Conservation (phyloP, 2,888 invertebrate genomes). For the Eulithis testata region DNA sequence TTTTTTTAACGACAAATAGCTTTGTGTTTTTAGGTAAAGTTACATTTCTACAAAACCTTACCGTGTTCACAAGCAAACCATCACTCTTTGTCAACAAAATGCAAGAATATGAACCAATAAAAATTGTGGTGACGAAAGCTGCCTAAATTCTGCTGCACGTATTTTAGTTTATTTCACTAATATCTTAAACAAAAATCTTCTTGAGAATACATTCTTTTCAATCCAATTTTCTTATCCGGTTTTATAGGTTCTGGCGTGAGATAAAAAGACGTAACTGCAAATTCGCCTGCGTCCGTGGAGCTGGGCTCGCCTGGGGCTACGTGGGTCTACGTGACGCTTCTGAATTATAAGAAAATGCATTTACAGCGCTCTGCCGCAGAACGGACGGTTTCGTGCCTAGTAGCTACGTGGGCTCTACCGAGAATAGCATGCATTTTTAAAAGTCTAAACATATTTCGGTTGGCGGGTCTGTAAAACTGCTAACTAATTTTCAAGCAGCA, state of each 20-base stretch:
- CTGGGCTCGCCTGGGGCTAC: constrained; percentile 30
- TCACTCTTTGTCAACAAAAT: not conserved
- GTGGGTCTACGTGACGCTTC: constrained; percentile 77
- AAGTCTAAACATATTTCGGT: constrained; percentile 42
- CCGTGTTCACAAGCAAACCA: too few relatives aligned
- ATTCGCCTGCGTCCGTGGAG: constrained; percentile 74
- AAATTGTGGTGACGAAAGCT: not conserved
- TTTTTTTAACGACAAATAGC: too few relatives aligned
- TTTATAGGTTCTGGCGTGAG: constrained; percentile 71
- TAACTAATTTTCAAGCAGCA: constrained; percentile 9
- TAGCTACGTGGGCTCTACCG: constrained; percentile 58
- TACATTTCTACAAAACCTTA: too few relatives aligned
- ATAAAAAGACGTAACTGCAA: constrained; percentile 80
- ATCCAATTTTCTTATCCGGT: constrained; percentile 73
- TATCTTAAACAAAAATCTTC: constrained; percentile 16
- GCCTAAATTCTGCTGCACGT: not conserved
- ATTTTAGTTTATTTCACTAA: constrained; percentile 16
- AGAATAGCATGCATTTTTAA: constrained; percentile 60
- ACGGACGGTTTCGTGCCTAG: constrained; percentile 69
- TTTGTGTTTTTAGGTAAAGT: too few relatives aligned
- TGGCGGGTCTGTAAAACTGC: constrained; percentile 15
- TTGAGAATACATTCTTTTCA: constrained; percentile 52
- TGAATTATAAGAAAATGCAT: constrained; percentile 84
- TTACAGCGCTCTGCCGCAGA: constrained; percentile 70
- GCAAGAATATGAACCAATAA: not conserved